Conservation (phyloP, 2,113 vertebrate genomes). For the Sigmodon hispidus region DNA sequence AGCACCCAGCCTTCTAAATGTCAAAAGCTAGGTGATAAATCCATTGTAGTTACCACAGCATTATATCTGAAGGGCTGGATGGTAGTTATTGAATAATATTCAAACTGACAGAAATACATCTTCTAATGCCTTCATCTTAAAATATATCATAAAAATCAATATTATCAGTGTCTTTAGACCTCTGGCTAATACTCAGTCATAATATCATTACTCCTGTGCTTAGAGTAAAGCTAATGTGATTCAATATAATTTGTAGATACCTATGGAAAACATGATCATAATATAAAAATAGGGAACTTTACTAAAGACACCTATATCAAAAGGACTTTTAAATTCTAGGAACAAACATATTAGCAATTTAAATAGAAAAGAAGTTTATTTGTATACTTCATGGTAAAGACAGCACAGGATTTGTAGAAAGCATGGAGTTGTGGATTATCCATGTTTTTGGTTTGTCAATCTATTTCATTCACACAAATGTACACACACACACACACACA, state of each 20-base stretch:
- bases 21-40: not conserved
- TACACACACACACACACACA: not conserved
- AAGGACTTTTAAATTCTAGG: not conserved
- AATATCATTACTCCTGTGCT: not conserved
- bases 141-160: not conserved
- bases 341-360: not conserved
- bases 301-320: not conserved
- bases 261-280: not conserved
- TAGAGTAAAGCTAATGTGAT: not conserved
- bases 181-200: not conserved
- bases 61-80: not conserved
- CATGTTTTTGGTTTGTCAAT: not conserved
- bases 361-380: slow-evolving; percentile 42
- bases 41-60: not conserved
- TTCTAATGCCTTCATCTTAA: not conserved
- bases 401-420: not conserved
- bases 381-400: not conserved
- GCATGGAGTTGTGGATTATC: not conserved
- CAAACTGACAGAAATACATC: not conserved
- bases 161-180: not conserved
- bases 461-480: not conserved
- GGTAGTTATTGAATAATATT: slow-evolving; percentile 3
- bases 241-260: not conserved
- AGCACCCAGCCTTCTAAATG: not conserved
- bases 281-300: not conserved